phyloP scores from a whole-genome alignment of 2,888 invertebrate genomes.

The Lasioglossum lativentre region DNA sequence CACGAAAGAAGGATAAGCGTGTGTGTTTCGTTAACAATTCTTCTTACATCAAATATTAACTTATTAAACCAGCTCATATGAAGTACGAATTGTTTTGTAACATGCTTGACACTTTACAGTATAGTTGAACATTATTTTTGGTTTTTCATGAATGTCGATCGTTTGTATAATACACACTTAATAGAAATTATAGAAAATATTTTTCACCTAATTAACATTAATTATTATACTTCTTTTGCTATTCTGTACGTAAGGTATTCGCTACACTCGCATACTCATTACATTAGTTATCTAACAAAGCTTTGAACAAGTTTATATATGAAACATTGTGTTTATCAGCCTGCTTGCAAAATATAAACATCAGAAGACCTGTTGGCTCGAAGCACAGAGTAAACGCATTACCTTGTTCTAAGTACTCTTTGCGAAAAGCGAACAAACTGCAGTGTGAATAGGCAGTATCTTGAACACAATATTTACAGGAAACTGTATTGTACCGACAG shows the following conservation, averaged over 20 bases:
- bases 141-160: constrained; percentile 4
- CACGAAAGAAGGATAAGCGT: not conserved
- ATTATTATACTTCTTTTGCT: constrained; percentile 15
- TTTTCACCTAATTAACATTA: constrained; percentile 14
- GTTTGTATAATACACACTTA: not conserved
- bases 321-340: not conserved
- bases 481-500: not conserved
- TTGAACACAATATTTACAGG: constrained; percentile 28
- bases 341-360: not conserved
- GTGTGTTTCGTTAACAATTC: not conserved
- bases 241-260: constrained; percentile 1
- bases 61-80: not conserved
- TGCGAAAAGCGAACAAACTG: constrained; percentile 11
- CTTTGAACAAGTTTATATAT: constrained; percentile 15
- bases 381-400: not conserved
- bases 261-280: constrained; percentile 9
- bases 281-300: constrained; percentile 27
- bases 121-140: not conserved
- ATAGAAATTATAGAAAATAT: constrained; percentile 18
- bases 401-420: not conserved
- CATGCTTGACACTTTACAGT: constrained; percentile 8
- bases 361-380: not conserved
- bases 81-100: not conserved
- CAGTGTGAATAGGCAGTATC: constrained; percentile 5
- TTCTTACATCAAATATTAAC: not conserved